Base-by-base conservation (phyloP, 2,888 invertebrate genomes). In the Alviniconcha strummeri region DNA sequence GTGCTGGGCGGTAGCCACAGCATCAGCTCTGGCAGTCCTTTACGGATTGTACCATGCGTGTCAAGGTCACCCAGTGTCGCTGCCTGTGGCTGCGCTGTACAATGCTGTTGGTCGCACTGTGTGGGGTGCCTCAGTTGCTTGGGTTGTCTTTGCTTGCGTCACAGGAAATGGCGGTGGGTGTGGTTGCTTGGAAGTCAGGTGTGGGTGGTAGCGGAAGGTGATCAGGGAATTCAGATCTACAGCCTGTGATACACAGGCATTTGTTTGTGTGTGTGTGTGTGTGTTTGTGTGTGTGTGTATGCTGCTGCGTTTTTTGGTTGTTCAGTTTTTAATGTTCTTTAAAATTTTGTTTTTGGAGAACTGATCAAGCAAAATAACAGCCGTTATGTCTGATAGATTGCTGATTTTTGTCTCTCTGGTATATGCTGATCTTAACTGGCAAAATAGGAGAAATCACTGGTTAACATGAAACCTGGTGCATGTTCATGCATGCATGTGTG, bases 91-190 rank as follows among this genome's bases (percentile, higher is more conserved):
- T 7, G 92, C 93, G 11, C 84, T 93, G 8, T 95, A 94, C 87
- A 90, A 94, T 71, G 92, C 94, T 7, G 88, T 94, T 64, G 92
- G 93, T 72, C 90, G 94, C 84, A 93, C 94, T 15, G 91, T 93
- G 19, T 95, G 95, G 95, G 93, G 94, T 1, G 81, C 94, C 4
- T 94, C 94, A 4, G 87, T 95, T 11, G 92, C 92, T 64, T 95
- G 95, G 95, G 93, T 95, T 8, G 93, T 95, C 77, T 94, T 94
- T 89, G 94, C 94, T 75, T 95, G 95, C 86, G 91, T 93, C 56
- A 92, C 94, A 80, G 95, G 95, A 54, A 93, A 94, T 88, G 95
- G 95, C 90, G 94, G 93, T 93, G 88, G 81, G 87, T 74, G 54
- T 52, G 55, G 11, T 36, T 36, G 75, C 15, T 11, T 9, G 54